A percentile compares a stretch with the other conserved stretches of the same genome.
Conservation (phyloP, 2,888 invertebrate genomes). For the Lasioglossum villosulum region DNA sequence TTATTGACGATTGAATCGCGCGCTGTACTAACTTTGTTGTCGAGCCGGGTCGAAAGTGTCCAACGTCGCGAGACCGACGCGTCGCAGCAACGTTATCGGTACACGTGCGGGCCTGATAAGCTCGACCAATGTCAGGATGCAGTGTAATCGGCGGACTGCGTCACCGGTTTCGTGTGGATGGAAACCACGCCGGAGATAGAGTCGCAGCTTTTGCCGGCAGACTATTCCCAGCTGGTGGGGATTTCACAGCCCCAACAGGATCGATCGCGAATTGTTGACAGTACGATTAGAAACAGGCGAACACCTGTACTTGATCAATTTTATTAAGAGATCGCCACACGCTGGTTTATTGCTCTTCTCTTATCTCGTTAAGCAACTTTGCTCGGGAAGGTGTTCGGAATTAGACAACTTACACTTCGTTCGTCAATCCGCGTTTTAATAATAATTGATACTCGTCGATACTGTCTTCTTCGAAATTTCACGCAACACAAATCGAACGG, state of each 20-base stretch:
- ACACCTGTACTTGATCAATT: constrained; percentile 6
- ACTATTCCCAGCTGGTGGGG: background rate
- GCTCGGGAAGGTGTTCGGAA: background rate
- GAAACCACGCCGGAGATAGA: constrained; percentile 24
- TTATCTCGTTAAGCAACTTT: background rate
- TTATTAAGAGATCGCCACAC: background rate
- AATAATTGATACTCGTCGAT: background rate
- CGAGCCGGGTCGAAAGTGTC: constrained; percentile 6
- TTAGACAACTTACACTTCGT: background rate
- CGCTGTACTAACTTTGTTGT: background rate
- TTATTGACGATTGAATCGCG: background rate
- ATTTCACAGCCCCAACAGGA: background rate
- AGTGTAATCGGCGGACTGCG: constrained; percentile 48
- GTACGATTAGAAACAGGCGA: constrained; percentile 13
- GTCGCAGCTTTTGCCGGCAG: background rate
- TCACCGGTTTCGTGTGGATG: constrained; percentile 39
- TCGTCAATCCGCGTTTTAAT: background rate
- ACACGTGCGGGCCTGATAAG: constrained; percentile 62
- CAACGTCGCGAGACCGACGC: constrained; percentile 7
- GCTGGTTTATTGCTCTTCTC: too few relatives aligned
- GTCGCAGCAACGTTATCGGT: constrained; percentile 53
- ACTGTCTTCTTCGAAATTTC: background rate
- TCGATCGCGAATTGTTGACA: constrained; percentile 45
- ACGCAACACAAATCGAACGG: background rate
- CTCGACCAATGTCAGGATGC: constrained; percentile 63